A percentile compares a stretch with the other conserved stretches of the same genome.
phyloP scores from a whole-genome alignment of 2,113 vertebrate species.

The Oceanites oceanicus region DNA sequence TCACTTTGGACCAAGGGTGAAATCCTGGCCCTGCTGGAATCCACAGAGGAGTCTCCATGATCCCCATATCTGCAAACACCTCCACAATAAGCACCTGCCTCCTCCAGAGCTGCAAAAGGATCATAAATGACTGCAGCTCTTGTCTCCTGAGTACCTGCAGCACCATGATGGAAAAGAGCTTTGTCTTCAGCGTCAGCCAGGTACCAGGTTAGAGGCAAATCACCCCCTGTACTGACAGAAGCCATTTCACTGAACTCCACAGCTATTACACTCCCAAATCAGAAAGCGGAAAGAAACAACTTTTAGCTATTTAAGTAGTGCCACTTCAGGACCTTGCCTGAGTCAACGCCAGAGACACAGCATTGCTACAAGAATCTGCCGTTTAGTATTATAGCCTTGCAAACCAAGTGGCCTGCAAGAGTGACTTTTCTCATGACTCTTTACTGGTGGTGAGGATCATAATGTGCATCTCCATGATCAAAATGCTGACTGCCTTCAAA shows the following conservation, averaged over 20 bases:
- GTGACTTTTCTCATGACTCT: not conserved
- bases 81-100: not conserved
- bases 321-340: not conserved
- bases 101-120: not conserved
- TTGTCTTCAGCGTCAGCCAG: not conserved
- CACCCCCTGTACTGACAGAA: not conserved
- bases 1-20: not conserved
- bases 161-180: not conserved
- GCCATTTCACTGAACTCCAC: not conserved
- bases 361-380: not conserved
- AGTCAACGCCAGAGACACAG: not conserved
- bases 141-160: not conserved
- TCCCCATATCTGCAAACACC: not conserved
- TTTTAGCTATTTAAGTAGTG: not conserved
- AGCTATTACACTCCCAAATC: not conserved
- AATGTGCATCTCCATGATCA: rapidly evolving
- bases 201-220: not conserved
- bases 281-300: not conserved
- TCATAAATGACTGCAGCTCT: not conserved
- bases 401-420: not conserved
- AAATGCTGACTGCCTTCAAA: not conserved
- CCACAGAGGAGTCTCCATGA: not conserved
- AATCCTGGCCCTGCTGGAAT: not conserved
- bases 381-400: not conserved
- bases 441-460: not conserved